Conservation (phyloP, 1,140 invertebrate species). For the Nephotettix cincticeps region DNA sequence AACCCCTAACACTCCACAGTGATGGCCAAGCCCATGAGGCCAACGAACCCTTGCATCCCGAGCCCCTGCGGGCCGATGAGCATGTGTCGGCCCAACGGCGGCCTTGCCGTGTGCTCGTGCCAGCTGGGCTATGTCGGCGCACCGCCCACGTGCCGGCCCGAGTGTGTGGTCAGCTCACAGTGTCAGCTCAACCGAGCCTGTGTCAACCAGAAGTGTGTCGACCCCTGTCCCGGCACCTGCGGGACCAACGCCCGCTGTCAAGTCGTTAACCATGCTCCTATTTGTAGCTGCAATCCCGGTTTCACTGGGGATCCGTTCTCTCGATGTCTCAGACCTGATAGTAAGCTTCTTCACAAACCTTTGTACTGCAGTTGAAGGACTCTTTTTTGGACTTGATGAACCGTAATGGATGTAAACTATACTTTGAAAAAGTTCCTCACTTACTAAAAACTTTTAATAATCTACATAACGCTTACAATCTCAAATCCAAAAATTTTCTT, state of each 20-base stretch:
- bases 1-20: background rate
- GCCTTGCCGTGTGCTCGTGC: slow-evolving; percentile 63
- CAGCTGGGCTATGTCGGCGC: slow-evolving; percentile 58
- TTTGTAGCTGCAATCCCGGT: slow-evolving; percentile 60
- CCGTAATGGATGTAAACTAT: too few relatives aligned
- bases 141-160: slow-evolving; percentile 59
- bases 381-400: too few relatives aligned
- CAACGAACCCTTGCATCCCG: slow-evolving; percentile 56
- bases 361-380: too few relatives aligned
- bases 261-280: slow-evolving; percentile 63
- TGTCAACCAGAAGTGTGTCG: slow-evolving; percentile 59
- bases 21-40: slow-evolving; percentile 33
- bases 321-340: slow-evolving; percentile 50
- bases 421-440: too few relatives aligned
- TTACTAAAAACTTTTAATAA: too few relatives aligned
- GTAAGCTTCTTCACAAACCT: slow-evolving; percentile 32
- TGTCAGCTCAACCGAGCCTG: slow-evolving; percentile 61
- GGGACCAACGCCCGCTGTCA: slow-evolving; percentile 59
- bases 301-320: slow-evolving; percentile 66
- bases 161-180: slow-evolving; percentile 61
- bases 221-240: slow-evolving; percentile 63
- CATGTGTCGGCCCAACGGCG: slow-evolving; percentile 56
- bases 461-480: too few relatives aligned
- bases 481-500: too few relatives aligned
- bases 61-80: slow-evolving; percentile 66